Conservation (phyloP, 2,797 vertebrate genomes). For the Liasis olivaceus region DNA sequence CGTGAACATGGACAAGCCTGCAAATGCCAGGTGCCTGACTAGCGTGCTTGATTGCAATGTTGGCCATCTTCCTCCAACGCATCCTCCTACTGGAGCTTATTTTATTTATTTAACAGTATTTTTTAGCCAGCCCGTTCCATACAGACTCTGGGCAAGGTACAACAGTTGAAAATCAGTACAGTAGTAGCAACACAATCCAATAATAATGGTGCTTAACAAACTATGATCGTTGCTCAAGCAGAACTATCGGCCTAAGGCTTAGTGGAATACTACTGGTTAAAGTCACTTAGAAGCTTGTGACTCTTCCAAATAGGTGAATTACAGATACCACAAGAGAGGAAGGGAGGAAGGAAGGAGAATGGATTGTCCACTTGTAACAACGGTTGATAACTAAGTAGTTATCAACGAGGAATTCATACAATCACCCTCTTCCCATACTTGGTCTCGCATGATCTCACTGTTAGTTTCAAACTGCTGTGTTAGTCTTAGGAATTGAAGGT, state of each 20-base stretch:
- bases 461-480: too few species aligned
- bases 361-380: neutral
- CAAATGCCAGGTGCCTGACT: too few species aligned
- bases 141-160: neutral
- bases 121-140: neutral
- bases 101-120: neutral
- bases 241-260: neutral
- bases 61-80: too few species aligned
- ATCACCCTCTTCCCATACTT: too few species aligned
- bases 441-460: too few species aligned
- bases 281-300: neutral
- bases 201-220: neutral
- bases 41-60: too few species aligned
- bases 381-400: neutral
- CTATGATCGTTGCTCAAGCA: neutral
- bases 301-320: neutral
- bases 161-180: neutral
- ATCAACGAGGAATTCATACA: too few species aligned
- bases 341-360: too few species aligned
- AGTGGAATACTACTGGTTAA: neutral
- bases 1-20: too few species aligned
- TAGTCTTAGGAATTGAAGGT: too few species aligned
- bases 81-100: too few species aligned
- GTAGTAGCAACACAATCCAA: neutral
- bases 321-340: neutral